Evolutionary conservation across 2,888 invertebrate species (phyloP), one percentile per base, ranked within the genome.

Genomic region (Enchytraeus crypticus): DNA sequence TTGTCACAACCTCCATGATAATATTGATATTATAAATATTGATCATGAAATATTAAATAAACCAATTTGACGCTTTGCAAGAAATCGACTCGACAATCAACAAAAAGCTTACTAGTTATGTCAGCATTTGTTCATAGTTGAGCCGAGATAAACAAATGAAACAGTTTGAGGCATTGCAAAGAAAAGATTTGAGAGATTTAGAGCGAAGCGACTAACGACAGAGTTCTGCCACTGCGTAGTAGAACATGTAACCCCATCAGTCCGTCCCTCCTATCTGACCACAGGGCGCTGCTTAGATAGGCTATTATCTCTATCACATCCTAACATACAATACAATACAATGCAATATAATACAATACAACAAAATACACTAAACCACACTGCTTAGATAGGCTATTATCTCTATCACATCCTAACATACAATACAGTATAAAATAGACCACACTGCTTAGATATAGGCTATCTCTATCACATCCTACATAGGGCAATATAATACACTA

Each of bases 191-290:
- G n/a, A n/a, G n/a, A n/a, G n/a, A n/a, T n/a, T n/a, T n/a, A n/a
- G n/a, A n/a, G n/a, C n/a, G n/a, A n/a, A n/a, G n/a, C n/a, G n/a
- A 53, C 72, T 66, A 65, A 79, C 79, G 72, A 75, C 58, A 80
- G 70, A 61, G 70, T 69, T 62, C 77, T 64, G 66, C 73, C 71
- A 61, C 72, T 73, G 73, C 85, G 85, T 26, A 91, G 83, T 75
- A 88, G 87, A 63, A 85, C 84, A 79, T 89, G 86, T 11, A 92
- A 78, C 63, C 87, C 88, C 1, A 88, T 84, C 18, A 97, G 84
- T 21, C 96, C 97, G 71, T 97, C 96, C 78, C 95, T 93, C 61
- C 96, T 81, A 76, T 97, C 96, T 43, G 89, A 88, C 92, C 95
- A 93, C 74, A 90, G 89, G 30, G 64, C 67, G 57, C 68, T 69